Conservation (phyloP, 2,797 vertebrate genomes). For the Diplodus sargus region DNA sequence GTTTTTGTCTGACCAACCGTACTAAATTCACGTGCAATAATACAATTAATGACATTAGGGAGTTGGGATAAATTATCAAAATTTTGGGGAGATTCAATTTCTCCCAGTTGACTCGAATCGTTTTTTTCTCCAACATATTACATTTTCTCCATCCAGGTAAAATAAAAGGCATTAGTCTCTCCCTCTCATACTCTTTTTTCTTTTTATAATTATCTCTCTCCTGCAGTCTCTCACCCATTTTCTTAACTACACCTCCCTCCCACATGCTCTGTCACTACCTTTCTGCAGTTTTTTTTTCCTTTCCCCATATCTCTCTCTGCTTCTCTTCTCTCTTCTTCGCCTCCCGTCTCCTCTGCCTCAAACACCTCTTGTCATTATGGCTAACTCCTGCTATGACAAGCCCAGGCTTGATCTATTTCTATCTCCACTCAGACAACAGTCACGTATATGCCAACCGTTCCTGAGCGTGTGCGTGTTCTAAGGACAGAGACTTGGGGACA, state of each 20-base stretch:
- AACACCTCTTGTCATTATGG: slow-evolving; percentile 76
- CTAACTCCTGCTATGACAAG: slow-evolving; percentile 74
- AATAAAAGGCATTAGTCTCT: background rate
- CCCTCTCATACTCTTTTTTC: background rate
- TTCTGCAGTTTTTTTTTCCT: slow-evolving; percentile 25
- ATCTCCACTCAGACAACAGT: slow-evolving; percentile 67
- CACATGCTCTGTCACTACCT: slow-evolving; percentile 42
- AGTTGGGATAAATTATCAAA: too few relatives aligned
- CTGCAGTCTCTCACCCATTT: slow-evolving; percentile 19
- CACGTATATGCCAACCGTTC: slow-evolving; percentile 61
- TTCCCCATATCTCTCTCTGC: slow-evolving; percentile 40
- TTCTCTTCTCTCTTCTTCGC: slow-evolving; percentile 50
- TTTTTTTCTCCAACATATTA: background rate
- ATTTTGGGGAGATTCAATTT: too few relatives aligned
- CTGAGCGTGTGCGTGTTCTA: slow-evolving; percentile 1
- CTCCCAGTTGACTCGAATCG: background rate
- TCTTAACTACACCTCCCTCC: slow-evolving; percentile 46
- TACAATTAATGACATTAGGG: too few relatives aligned
- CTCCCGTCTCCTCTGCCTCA: slow-evolving; percentile 58
- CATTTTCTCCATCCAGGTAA: background rate
- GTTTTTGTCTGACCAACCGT: background rate
- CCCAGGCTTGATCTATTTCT: slow-evolving; percentile 74
- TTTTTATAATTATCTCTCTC: slow-evolving; percentile 8
- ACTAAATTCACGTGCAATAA: background rate
- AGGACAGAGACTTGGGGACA: slow-evolving; percentile 19